Evolutionary conservation across 2,113 vertebrate species (phyloP).

Genomic region (Thunnus thynnus): DNA sequence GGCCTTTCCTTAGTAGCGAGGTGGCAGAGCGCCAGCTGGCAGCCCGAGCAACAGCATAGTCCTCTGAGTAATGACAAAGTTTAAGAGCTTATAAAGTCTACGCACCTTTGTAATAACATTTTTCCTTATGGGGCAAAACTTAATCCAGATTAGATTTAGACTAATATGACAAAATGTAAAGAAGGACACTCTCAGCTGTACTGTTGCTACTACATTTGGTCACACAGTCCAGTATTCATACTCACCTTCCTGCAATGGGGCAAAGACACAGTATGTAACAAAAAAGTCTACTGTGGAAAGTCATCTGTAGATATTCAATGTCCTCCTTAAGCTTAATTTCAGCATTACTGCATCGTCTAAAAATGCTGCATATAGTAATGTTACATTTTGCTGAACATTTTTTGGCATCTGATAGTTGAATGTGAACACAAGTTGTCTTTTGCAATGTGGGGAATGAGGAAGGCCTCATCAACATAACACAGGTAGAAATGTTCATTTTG

Average conservation of each 20-base stretch:
- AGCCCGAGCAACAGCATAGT: neutral
- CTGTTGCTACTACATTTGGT: neutral
- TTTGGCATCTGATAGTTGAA: neutral
- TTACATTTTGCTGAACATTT: neutral
- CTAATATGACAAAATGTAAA: neutral
- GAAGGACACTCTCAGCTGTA: neutral
- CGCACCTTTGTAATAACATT: neutral
- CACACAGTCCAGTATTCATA: neutral
- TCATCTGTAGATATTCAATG: neutral
- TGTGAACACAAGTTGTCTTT: neutral
- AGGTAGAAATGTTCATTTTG: no score
- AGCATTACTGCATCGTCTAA: neutral
- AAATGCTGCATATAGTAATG: neutral
- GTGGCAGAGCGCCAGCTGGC: slow-evolving; percentile 17
- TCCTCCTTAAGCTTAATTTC: neutral
- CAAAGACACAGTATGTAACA: neutral
- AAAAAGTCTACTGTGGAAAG: neutral
- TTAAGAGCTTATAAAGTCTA: neutral
- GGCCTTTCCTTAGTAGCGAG: slow-evolving; percentile 25
- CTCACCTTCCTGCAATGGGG: neutral
- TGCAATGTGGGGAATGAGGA: neutral
- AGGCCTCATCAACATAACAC: neutral
- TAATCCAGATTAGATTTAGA: neutral
- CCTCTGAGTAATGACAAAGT: neutral
- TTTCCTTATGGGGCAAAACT: neutral